Evolutionary conservation across 2,888 invertebrate species (phyloP).

Genomic region (Xestia ashworthii): DNA sequence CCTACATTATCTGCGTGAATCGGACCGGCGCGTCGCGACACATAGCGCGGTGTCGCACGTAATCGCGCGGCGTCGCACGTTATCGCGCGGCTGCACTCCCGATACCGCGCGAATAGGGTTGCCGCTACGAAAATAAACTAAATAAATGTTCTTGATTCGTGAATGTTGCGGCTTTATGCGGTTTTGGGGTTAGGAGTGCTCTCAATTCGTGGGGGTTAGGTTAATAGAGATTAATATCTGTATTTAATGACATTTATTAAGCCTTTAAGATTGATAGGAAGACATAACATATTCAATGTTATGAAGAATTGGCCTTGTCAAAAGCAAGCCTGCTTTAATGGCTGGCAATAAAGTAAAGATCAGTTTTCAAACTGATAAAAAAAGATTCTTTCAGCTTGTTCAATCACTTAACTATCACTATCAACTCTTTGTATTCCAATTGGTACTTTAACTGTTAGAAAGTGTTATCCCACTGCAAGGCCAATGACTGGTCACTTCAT

Average conservation of each 20-base stretch:
- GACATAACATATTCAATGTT: background rate
- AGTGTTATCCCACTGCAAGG: too few species aligned
- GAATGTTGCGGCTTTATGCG: conserved; percentile 32
- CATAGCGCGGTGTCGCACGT: conserved; percentile 64
- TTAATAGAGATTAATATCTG: conserved; percentile 6
- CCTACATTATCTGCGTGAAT: conserved; percentile 73
- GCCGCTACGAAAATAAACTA: conserved; percentile 54
- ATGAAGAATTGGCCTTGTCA: background rate
- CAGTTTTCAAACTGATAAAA: too few species aligned
- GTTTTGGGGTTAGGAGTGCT: conserved; percentile 30
- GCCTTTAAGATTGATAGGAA: conserved; percentile 4
- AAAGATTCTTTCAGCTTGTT: background rate
- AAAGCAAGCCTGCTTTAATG: too few species aligned
- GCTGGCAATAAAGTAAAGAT: too few species aligned
- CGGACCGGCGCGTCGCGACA: conserved; percentile 61
- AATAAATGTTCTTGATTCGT: conserved; percentile 61
- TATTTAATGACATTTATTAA: background rate
- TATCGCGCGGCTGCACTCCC: conserved; percentile 65
- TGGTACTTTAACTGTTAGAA: too few species aligned
- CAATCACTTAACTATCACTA: background rate
- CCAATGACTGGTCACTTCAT: too few species aligned
- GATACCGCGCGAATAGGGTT: conserved; percentile 64
- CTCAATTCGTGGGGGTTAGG: background rate
- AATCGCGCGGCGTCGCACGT: conserved; percentile 67
- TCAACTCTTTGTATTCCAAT: too few species aligned